Evolutionary conservation across 2,113 vertebrate genomes (phyloP), one percentile per base, ranked within the genome.

Genomic region (Chaetodon trifascialis): DNA sequence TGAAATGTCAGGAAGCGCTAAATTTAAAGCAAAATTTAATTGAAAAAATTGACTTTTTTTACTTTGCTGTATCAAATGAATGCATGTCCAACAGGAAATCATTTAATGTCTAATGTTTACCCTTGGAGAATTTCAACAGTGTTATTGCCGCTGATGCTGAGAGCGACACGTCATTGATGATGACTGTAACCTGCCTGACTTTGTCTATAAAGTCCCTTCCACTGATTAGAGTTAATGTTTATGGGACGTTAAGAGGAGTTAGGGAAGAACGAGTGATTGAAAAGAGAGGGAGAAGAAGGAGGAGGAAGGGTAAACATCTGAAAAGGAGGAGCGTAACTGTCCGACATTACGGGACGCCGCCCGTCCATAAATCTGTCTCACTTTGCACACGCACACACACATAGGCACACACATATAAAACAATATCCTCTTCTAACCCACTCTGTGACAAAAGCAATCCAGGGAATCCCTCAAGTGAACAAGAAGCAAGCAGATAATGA

Each of bases 141-240:
- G 64, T 76, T 85, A 69, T 78, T 83, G 71, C 85, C 74, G 74
- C 84, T 82, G 70, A 80, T 82, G 83, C 84, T 73, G 76, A 71
- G 64, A 83, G 70, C 30, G 8, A 75, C 81, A 86, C 60, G 82
- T 86, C 86, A 85, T 60, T 73, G 76, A 78, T 88, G 86, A 88
- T 76, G 83, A 92, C 85, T 79, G 86, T 86, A 93, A 92, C 88
- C 86, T 55, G 79, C 68, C 80, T 86, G 93, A 92, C 91, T 93
- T 90, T 91, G 89, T 91, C 90, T 84, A 90, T 93, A 92, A 93
- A 93, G 88, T 71, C 76, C 88, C 87, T 93, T 93, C 80, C 80
- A 83, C 89, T 93, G 93, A 94, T 93, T 90, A 88, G 86, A 92
- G 84, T 83, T 92, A 88, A 89, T 87, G 86, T 94, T 92, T 93